These are phyloP conservation scores for Sorex fumeus DNA, from an alignment of 2,113 vertebrate genomes.

Conservation along the genomic window DNA sequence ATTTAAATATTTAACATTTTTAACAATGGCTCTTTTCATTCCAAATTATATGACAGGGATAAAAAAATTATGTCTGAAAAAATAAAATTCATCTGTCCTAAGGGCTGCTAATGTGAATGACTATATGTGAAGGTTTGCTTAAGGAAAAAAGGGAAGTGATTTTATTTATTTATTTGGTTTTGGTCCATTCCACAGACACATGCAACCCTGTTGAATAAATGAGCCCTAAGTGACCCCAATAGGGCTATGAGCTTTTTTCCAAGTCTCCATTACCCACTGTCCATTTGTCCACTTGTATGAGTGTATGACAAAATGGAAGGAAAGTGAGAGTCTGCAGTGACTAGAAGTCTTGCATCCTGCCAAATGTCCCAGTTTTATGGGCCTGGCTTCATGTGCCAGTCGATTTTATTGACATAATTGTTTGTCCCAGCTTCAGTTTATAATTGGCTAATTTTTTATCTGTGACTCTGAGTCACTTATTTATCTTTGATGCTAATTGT, in stretches of 20 bases:
- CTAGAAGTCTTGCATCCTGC: slow-evolving; percentile 39
- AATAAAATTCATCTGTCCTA: slow-evolving; percentile 38
- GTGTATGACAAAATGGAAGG: slow-evolving; percentile 41
- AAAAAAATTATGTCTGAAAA: slow-evolving; percentile 57
- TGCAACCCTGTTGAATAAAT: slow-evolving; percentile 16
- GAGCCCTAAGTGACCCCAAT: background rate
- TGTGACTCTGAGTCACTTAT: slow-evolving; percentile 71
- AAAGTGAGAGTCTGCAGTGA: slow-evolving; percentile 16
- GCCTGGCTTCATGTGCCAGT: slow-evolving; percentile 59
- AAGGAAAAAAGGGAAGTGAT: background rate
- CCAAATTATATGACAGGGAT: slow-evolving; percentile 45
- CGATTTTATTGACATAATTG: slow-evolving; percentile 78
- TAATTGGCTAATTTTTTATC: slow-evolving; percentile 82
- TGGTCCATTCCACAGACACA: slow-evolving; percentile 17
- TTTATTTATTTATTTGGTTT: background rate
- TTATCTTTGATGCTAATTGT: slow-evolving; percentile 77
- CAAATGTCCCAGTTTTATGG: slow-evolving; percentile 17
- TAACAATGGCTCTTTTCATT: slow-evolving; percentile 27
- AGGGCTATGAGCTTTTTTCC: background rate
- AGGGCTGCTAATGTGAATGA: slow-evolving; percentile 7
- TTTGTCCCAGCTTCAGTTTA: slow-evolving; percentile 71
- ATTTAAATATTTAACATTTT: slow-evolving; percentile 63
- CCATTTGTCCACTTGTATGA: slow-evolving; percentile 47
- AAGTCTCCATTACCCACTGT: slow-evolving; percentile 25
- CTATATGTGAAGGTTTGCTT: slow-evolving; percentile 21